These are phyloP conservation scores for Penaeus chinensis DNA, from an alignment of 1,140 invertebrate species.

Conservation along the genomic window DNA sequence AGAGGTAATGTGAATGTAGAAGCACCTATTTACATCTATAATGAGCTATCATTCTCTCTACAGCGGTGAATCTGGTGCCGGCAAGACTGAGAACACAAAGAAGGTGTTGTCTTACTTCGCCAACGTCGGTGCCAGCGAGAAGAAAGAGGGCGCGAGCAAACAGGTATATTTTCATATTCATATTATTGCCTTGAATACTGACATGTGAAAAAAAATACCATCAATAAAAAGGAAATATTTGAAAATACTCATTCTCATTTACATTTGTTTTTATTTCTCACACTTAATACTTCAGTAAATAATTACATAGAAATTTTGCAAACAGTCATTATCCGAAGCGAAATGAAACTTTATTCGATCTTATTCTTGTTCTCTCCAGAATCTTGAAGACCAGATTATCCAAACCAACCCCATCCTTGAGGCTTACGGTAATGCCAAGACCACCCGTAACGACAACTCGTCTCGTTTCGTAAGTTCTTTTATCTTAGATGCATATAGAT, in stretches of 20 bases:
- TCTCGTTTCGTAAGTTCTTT: slow-evolving; percentile 3
- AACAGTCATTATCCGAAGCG: too few species aligned
- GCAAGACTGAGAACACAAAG: neutral
- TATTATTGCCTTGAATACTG: too few species aligned
- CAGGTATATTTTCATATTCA: too few species aligned
- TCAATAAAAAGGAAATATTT: too few species aligned
- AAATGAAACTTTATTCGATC: too few species aligned
- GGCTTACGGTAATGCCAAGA: slow-evolving; percentile 6
- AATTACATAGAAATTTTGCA: too few species aligned
- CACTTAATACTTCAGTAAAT: too few species aligned
- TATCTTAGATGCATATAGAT: neutral
- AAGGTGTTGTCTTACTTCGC: neutral
- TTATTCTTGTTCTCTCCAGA: neutral
- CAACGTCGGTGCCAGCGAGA: slow-evolving; percentile 3
- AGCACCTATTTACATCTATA: neutral
- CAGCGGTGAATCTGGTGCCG: neutral
- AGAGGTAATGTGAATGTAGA: too few species aligned
- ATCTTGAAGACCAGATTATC: slow-evolving; percentile 2
- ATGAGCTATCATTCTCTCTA: neutral
- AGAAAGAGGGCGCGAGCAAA: neutral
- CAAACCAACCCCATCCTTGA: slow-evolving; percentile 5
- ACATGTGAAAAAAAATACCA: too few species aligned
- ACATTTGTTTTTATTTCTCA: too few species aligned
- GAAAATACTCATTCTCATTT: too few species aligned
- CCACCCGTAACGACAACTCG: neutral